A percentile compares a stretch with the other conserved stretches of the same genome.
Conservation (phyloP, 2,797 vertebrate species). For the Rhynchotus rufescens region DNA sequence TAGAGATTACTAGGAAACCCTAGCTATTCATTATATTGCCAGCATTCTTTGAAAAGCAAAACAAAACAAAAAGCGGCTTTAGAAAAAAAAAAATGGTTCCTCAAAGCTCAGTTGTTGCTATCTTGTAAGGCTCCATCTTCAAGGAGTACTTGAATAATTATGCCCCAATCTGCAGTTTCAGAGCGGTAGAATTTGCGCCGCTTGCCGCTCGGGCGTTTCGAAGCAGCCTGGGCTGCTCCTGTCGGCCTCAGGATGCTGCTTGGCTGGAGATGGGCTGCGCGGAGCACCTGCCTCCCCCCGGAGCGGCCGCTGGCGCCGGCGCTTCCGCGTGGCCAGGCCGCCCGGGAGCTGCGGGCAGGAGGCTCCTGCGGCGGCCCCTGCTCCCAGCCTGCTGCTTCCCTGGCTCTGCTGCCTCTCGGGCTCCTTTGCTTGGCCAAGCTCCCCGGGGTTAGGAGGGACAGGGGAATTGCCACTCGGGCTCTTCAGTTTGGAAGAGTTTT, state of each 20-base stretch:
- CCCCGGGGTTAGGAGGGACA: not conserved
- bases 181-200: not conserved
- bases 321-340: not conserved
- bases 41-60: not conserved
- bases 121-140: not conserved
- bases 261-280: not conserved
- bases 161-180: not conserved
- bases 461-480: rapidly evolving
- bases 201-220: not conserved
- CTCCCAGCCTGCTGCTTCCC: not conserved
- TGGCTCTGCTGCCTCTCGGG: not conserved
- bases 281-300: not conserved
- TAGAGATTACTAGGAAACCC: not conserved
- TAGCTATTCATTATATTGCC: not conserved
- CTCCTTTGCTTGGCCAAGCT: not conserved
- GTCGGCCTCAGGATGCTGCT: rapidly evolving
- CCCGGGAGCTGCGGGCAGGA: not conserved
- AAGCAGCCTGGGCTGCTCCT: not conserved
- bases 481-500: not conserved
- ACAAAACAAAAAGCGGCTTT: no score
- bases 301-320: no score
- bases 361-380: not conserved
- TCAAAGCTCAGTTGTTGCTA: not conserved
- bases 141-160: not conserved
- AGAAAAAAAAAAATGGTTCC: not conserved